Percentiles rank a stretch among this genome's conserved stretches.
phyloP scores from a whole-genome alignment of 2,888 invertebrate species.

The Idaea dimidiata region DNA sequence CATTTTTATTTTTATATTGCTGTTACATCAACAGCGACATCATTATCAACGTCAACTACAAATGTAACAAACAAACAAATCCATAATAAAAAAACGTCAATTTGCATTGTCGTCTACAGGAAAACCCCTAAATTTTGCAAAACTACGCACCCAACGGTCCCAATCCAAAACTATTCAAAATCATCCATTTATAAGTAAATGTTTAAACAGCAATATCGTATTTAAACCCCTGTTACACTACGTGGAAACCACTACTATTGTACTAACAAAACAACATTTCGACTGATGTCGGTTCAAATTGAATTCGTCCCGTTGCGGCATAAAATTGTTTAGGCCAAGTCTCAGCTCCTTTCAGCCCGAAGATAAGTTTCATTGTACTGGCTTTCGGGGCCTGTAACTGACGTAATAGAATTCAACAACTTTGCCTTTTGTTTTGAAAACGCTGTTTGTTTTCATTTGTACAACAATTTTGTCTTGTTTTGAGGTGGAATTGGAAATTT shows the following conservation, averaged over 20 bases:
- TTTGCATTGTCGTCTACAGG: too few species aligned
- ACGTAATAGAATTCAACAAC: slow-evolving; percentile 1
- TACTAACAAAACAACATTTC: slow-evolving; percentile 22
- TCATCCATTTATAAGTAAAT: not conserved
- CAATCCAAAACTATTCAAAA: not conserved
- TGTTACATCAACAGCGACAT: too few species aligned
- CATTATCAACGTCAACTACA: too few species aligned
- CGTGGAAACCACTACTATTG: slow-evolving; percentile 4
- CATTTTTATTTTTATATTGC: too few species aligned
- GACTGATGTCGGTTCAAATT: slow-evolving; percentile 23
- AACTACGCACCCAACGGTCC: not conserved
- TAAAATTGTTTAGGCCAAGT: slow-evolving; percentile 13
- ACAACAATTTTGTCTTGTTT: not conserved
- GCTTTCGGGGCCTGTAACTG: slow-evolving; percentile 9
- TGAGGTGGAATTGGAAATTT: not conserved
- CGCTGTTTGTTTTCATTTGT: not conserved
- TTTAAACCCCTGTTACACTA: not conserved
- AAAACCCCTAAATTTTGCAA: not conserved
- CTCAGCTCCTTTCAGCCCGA: slow-evolving; percentile 7
- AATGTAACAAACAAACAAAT: too few species aligned
- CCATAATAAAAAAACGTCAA: too few species aligned
- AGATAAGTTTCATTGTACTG: slow-evolving; percentile 13
- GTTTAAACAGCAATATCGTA: not conserved
- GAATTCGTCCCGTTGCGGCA: slow-evolving; percentile 24
- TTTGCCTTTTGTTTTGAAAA: not conserved